A percentile compares a stretch with the other conserved stretches of the same genome.
Conservation (phyloP, 2,113 vertebrate species). For the Regulus satrapa region DNA sequence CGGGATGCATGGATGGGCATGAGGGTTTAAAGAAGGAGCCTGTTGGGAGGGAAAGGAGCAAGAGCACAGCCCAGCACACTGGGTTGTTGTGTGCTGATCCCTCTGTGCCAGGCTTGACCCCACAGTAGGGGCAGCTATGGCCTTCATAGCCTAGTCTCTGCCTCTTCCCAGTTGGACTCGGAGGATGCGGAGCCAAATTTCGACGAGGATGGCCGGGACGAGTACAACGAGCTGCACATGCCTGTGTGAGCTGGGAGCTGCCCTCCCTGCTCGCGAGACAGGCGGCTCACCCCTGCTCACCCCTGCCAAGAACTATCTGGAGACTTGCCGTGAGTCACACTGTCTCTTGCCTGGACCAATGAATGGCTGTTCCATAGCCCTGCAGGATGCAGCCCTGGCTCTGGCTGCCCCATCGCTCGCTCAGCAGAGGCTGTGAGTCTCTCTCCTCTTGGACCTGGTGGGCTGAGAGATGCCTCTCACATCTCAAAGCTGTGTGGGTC, state of each 20-base stretch:
- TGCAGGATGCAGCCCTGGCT: not conserved
- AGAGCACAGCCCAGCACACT: not conserved
- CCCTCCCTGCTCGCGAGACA: not conserved
- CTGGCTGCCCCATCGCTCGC: not conserved
- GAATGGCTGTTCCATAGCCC: not conserved
- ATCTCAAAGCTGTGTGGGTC: not conserved
- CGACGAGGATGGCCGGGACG: constrained; percentile 90
- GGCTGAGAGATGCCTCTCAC: constrained; percentile 17
- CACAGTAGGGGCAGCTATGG: not conserved
- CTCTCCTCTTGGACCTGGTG: constrained; percentile 25
- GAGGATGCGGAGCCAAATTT: constrained; percentile 95
- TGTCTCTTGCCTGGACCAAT: not conserved
- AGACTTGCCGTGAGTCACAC: not conserved
- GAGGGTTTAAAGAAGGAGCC: not conserved
- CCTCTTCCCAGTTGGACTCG: constrained; percentile 82
- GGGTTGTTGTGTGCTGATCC: not conserved
- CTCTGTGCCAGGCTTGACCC: not conserved
- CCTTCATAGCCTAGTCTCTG: not conserved
- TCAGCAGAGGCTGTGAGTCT: constrained; percentile 40
- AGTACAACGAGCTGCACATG: constrained; percentile 98
- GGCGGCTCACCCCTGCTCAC: not conserved
- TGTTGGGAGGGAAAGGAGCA: not conserved
- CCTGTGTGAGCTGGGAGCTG: constrained; percentile 78
- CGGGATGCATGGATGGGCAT: accelerated
- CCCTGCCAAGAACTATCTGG: not conserved